Evolutionary conservation across 2,888 invertebrate species (phyloP).

Genomic region (Molanna angustata): DNA sequence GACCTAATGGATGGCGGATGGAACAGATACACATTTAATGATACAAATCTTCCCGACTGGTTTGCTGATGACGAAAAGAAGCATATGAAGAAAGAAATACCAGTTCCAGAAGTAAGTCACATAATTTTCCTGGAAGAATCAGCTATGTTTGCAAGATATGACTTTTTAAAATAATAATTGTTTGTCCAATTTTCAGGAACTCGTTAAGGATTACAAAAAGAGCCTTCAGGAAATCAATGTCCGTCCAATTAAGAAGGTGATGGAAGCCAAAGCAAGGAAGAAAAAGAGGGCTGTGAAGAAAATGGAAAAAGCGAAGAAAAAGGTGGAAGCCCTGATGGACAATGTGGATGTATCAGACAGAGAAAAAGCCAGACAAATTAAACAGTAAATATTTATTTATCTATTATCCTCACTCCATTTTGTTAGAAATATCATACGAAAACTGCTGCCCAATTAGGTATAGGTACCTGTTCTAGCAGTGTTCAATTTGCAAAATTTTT

Average conservation of each 20-base stretch:
- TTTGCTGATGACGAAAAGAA: conserved; percentile 91
- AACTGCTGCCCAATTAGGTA: too few relatives aligned
- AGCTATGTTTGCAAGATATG: too few relatives aligned
- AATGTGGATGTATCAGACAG: conserved; percentile 84
- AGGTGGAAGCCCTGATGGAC: conserved; percentile 91
- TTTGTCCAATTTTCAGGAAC: conserved; percentile 67
- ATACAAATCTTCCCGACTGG: conserved; percentile 92
- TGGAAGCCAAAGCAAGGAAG: conserved; percentile 97
- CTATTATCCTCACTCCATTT: too few relatives aligned
- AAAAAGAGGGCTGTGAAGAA: conserved; percentile 84
- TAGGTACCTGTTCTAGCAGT: too few relatives aligned
- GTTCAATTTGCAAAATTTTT: too few relatives aligned
- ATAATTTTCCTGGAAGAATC: too few relatives aligned
- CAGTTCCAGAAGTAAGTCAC: conserved; percentile 87
- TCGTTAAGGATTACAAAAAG: conserved; percentile 82
- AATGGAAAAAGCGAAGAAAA: conserved; percentile 92
- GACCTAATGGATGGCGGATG: conserved; percentile 89
- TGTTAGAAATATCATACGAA: too few relatives aligned
- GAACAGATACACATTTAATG: conserved; percentile 92
- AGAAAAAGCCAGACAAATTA: conserved; percentile 92
- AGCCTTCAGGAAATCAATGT: conserved; percentile 84
- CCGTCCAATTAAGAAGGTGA: conserved; percentile 94
- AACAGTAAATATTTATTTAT: conserved; percentile 71
- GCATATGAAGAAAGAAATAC: conserved; percentile 80
- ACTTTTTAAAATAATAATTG: too few relatives aligned